These are phyloP conservation scores for Poliocrania exsul DNA, from an alignment of 2,797 vertebrate genomes.

Conservation along the genomic window DNA sequence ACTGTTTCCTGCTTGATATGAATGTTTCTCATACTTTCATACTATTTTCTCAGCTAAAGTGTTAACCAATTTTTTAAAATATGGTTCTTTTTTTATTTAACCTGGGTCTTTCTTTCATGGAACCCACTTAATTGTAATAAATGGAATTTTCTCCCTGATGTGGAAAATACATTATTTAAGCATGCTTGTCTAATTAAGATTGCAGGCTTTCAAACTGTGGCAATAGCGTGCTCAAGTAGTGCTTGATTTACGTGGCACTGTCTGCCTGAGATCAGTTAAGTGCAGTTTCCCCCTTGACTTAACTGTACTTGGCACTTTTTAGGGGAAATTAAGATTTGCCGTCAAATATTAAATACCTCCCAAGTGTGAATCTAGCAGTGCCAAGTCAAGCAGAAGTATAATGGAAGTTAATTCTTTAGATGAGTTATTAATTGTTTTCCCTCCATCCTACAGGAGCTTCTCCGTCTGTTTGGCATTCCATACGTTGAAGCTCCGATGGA, in stretches of 20 bases:
- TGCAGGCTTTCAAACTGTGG: not conserved
- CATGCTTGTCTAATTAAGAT: not conserved
- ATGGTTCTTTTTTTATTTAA: not conserved
- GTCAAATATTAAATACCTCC: not conserved
- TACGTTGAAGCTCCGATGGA: slow-evolving; percentile 94
- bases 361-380: not conserved
- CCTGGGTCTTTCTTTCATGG: not conserved
- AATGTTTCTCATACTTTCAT: not conserved
- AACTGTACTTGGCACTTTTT: not conserved
- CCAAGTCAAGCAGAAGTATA: not conserved
- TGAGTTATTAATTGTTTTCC: not conserved
- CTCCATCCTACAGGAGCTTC: slow-evolving; percentile 83
- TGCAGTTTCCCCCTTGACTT: not conserved
- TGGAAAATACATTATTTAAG: not conserved
- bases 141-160: not conserved
- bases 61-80: not conserved
- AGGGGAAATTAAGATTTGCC: not conserved
- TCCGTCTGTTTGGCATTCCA: slow-evolving; percentile 92
- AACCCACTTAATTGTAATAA: not conserved
- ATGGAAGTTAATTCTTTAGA: not conserved
- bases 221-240: not conserved
- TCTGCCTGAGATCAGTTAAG: not conserved
- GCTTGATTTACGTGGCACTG: not conserved
- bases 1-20: not conserved
- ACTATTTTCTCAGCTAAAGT: not conserved